Evolutionary conservation across 2,797 vertebrate species (phyloP), one percentile per base, ranked within the genome.

Genomic region (Arremon brunneinucha): DNA sequence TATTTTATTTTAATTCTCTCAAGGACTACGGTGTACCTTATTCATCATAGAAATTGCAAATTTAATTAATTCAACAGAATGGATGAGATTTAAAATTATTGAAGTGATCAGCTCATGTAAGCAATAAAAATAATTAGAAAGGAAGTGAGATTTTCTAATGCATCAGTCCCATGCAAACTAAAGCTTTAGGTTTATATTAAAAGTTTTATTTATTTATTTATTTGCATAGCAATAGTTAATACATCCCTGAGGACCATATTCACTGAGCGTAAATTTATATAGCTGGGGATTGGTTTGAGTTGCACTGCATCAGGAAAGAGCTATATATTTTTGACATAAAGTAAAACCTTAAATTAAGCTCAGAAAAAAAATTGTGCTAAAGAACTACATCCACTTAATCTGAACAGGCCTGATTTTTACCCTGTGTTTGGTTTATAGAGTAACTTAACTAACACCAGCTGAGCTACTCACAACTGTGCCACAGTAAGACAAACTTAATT

Each of bases 61-160:
- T 83, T 46, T 89, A 79, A 88, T 90, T 87, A 92, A 92, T 44
- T 85, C 41, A 75, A n/a, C 8, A 52, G 62, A 92, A 91, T 69
- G 50, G 55, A 87, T 37, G 62, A 37, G 53, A 83, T 69, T 74
- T 85, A 19, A 87, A 91, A 86, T 62, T 78, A 22, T 21, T 81
- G 44, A 95, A 93, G 88, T 35, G 9, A 83, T 92, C 62, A 81
- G 52, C 47, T 83, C 69, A 55, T 60, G 62, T 89, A 69, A 86
- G 82, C 47, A 94, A 83, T 79, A 83, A 85, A 88, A 87, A 50
- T 62, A 90, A 84, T 70, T 76, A 60, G 76, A 64, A 79, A 89
- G 53, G 77, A 83, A 86, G 76, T 20, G 57, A 89, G 39, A 91
- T 47, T 43, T 18, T 75, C 57, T 86, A 78, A 55, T 30, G 28